Conservation (phyloP, 2,113 vertebrate species). For the Tetrax tetrax region DNA sequence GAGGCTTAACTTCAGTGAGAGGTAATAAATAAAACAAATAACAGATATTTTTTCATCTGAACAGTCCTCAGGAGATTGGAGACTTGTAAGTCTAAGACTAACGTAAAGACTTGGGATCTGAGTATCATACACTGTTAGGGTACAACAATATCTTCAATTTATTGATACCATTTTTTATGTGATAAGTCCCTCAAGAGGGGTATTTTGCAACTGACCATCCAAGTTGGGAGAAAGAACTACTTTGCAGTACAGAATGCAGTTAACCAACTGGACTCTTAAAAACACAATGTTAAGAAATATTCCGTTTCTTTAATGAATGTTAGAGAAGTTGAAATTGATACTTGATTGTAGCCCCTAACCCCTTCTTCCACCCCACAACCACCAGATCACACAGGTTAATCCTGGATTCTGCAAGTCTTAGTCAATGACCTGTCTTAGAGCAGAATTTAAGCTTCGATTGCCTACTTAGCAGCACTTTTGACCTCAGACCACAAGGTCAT, state of each 20-base stretch:
- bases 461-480: not conserved
- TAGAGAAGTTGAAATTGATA: not conserved
- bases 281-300: not conserved
- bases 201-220: not conserved
- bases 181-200: not conserved
- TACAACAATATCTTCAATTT: not conserved
- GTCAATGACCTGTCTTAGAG: not conserved
- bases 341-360: not conserved
- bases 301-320: not conserved
- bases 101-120: not conserved
- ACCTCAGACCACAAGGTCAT: not conserved
- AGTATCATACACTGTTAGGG: rapidly evolving
- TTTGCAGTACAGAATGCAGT: not conserved
- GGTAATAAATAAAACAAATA: not conserved
- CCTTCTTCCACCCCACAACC: not conserved
- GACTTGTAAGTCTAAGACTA: not conserved
- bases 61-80: not conserved
- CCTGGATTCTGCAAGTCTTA: not conserved
- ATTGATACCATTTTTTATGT: not conserved
- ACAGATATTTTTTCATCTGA: not conserved
- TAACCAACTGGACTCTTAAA: not conserved
- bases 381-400: conserved; percentile 3
- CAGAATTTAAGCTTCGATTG: not conserved
- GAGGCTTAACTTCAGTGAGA: not conserved
- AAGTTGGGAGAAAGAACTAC: not conserved